phyloP scores from a whole-genome alignment of 2,797 vertebrate genomes.

The Sphenopsis melanotis region DNA sequence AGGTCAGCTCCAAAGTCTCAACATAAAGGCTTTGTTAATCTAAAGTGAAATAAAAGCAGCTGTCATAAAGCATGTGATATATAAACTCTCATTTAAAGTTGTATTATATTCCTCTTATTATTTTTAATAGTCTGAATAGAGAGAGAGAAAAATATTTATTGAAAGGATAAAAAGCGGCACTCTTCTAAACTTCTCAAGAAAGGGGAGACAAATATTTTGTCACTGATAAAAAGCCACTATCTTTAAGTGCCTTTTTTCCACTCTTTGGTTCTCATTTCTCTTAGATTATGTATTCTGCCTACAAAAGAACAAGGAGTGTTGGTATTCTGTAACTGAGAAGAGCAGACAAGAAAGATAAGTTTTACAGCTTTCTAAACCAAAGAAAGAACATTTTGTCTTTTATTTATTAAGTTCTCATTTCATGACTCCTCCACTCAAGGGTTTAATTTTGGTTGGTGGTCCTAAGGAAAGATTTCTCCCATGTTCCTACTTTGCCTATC shows the following conservation, averaged over 20 bases:
- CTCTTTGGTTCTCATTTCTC: not conserved
- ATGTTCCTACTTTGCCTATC: not conserved
- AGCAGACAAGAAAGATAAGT: not conserved
- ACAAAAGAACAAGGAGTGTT: not conserved
- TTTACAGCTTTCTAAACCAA: not conserved
- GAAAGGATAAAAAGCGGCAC: slow-evolving; percentile 39
- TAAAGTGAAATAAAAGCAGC: slow-evolving; percentile 76
- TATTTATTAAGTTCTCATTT: not conserved
- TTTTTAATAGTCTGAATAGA: slow-evolving; percentile 67
- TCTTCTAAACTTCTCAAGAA: not conserved
- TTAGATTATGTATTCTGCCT: not conserved
- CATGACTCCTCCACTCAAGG: not conserved
- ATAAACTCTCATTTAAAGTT: slow-evolving; percentile 65
- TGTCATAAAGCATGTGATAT: slow-evolving; percentile 66
- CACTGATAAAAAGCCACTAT: not conserved
- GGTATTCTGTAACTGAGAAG: not conserved
- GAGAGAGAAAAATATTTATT: slow-evolving; percentile 58
- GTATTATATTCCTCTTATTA: slow-evolving; percentile 64
- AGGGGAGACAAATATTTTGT: not conserved
- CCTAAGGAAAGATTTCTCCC: not conserved
- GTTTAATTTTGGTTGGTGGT: not conserved
- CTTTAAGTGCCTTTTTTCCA: rapidly evolving
- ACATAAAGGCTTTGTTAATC: slow-evolving; percentile 68
- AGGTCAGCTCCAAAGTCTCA: slow-evolving; percentile 64
- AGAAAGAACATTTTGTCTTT: not conserved